Base-by-base conservation (phyloP, 2,113 vertebrate species). In the Pavo muticus region DNA sequence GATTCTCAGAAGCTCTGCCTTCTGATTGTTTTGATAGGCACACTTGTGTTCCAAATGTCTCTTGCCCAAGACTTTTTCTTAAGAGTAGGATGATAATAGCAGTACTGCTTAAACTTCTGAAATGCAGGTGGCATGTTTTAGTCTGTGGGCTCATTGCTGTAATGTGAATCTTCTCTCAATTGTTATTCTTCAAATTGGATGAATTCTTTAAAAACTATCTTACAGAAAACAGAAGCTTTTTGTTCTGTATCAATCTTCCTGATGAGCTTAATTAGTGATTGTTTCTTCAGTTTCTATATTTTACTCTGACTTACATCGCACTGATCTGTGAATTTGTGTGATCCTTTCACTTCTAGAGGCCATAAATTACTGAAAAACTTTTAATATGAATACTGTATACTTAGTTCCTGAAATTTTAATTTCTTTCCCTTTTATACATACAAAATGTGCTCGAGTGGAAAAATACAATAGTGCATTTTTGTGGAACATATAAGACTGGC, bases 381-480 rank as follows among this genome's bases (percentile, higher is more conserved):
- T 35, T 44, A 42, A 44, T n/a, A 4, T 2, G 6, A 67, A 6
- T 61, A 17, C 1, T 11, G 5, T 59, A 7, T 15, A 29, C 3
- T 2, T 54, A 52, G 67, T 70, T 82, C 63, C 44, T 54, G 3
- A 70, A 78, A 78, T 52, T 78, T 71, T 74, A 20, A 30, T 76
- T 80, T 19, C 47, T 86, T 77, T 85, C 11, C 23, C 6, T 60
- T 35, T 87, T 87, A 59, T 77, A 23, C 78, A 42, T 23, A 39
- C 0, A 0, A 81, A 79, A 79, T 74, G 93, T 84, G 88, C 87
- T 88, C 92, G 82, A 94, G 92, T 96, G 91, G 95, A 97, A 96
- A 97, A 97, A 90, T 94, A 95, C 94, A 96, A 91, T 95, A 59
- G 80, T 78, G 45, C 67, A 70, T 94, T 95, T 96, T 96, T 96